These are phyloP conservation scores for Fukomys damarensis DNA, from an alignment of 2,113 vertebrate species.

Conservation along the genomic window DNA sequence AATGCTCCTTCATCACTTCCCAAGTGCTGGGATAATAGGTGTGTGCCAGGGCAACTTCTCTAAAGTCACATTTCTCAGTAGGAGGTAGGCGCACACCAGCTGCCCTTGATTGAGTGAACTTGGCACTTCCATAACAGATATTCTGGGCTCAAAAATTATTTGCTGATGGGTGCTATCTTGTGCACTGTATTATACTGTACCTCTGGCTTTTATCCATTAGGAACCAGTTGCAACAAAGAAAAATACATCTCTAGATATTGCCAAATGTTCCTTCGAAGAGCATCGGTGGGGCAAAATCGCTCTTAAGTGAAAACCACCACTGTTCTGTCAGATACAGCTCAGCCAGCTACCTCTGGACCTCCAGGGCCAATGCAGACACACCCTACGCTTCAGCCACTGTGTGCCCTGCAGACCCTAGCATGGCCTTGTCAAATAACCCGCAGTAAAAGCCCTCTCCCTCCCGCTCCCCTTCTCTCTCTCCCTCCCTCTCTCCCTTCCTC, in stretches of 20 bases:
- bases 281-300: not conserved
- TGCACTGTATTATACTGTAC: not conserved
- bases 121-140: not conserved
- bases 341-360: not conserved
- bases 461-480: no score
- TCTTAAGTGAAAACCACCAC: not conserved
- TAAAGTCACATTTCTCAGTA: not conserved
- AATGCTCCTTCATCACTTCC: not conserved
- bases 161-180: not conserved
- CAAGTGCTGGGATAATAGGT: not conserved
- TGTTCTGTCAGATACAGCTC: not conserved
- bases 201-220: not conserved
- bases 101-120: not conserved
- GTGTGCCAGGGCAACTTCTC: not conserved
- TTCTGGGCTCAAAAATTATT: not conserved
- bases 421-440: not conserved
- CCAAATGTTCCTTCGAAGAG: not conserved
- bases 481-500: no score
- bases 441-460: not conserved
- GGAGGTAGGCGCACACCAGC: not conserved
- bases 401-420: not conserved
- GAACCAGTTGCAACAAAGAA: not conserved
- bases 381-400: not conserved
- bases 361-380: not conserved
- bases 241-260: not conserved